phyloP scores from a whole-genome alignment of 2,888 invertebrate species.

The Hecatera dysodea region DNA sequence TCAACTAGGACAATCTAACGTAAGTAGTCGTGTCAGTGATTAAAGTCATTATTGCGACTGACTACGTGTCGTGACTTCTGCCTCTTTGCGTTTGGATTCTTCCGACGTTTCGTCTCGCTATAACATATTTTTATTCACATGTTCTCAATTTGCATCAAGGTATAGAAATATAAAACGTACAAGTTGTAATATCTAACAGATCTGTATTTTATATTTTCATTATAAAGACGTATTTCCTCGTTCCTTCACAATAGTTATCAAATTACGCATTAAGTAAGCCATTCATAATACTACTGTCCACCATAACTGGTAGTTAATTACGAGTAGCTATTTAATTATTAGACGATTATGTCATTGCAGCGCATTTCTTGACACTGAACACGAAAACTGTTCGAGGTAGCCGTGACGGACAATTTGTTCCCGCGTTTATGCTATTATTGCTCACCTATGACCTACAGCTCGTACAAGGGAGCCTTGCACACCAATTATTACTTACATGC shows the following conservation, averaged over 20 bases:
- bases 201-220: constrained; percentile 35
- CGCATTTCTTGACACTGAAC: constrained; percentile 65
- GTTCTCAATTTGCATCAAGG: constrained; percentile 42
- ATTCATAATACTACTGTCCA: constrained; percentile 46
- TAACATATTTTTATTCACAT: constrained; percentile 25
- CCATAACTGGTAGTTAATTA: constrained; percentile 56
- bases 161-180: constrained; percentile 29
- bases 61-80: constrained; percentile 48
- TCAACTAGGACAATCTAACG: constrained; percentile 73
- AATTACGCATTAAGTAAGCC: constrained; percentile 48
- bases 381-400: constrained; percentile 67
- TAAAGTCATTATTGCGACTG: constrained; percentile 57
- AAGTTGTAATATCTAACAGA: constrained; percentile 14
- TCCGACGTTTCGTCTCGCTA: constrained; percentile 36
- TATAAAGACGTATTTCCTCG: constrained; percentile 52
- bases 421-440: constrained; percentile 74
- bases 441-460: constrained; percentile 81
- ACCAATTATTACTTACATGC: constrained; percentile 72
- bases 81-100: constrained; percentile 39
- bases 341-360: constrained; percentile 73
- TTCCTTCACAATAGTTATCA: constrained; percentile 43
- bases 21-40: constrained; percentile 64
- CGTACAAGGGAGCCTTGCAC: constrained; percentile 71
- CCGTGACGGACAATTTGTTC: constrained; percentile 78
- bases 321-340: constrained; percentile 71